phyloP scores from a whole-genome alignment of 2,113 vertebrate species.

The Gavia stellata region DNA sequence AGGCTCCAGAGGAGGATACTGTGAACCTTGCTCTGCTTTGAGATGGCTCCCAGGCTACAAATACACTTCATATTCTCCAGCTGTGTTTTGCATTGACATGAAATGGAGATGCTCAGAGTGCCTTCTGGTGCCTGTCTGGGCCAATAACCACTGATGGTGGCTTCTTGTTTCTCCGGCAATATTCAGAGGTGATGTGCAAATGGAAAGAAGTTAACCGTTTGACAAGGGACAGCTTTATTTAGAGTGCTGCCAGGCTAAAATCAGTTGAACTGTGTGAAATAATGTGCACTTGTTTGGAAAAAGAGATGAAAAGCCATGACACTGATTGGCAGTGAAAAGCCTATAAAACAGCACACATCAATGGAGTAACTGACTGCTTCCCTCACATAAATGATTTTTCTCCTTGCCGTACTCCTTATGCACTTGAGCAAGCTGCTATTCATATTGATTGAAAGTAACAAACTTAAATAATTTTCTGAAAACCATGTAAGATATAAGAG shows the following conservation, averaged over 20 bases:
- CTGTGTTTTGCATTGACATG: background rate
- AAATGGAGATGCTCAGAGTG: background rate
- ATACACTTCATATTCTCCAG: background rate
- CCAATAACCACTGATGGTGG: background rate
- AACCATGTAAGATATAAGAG: background rate
- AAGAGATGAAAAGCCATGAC: background rate
- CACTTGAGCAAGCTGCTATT: background rate
- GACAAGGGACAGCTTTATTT: conserved; percentile 19
- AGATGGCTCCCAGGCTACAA: background rate
- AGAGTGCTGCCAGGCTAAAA: conserved; percentile 4
- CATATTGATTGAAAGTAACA: background rate
- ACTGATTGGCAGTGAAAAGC: conserved; percentile 39
- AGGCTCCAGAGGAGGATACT: background rate
- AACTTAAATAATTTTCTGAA: background rate
- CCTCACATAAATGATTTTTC: background rate
- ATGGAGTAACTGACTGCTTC: background rate
- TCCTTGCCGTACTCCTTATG: background rate
- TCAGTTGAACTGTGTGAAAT: background rate
- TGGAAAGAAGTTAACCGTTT: background rate
- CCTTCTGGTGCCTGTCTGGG: conserved; percentile 26
- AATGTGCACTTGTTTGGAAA: background rate
- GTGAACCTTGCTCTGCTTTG: background rate
- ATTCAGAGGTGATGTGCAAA: background rate
- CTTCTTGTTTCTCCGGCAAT: background rate
- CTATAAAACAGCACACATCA: background rate